Base-by-base conservation (phyloP, 2,888 invertebrate genomes). In the Conistra vaccinii region DNA sequence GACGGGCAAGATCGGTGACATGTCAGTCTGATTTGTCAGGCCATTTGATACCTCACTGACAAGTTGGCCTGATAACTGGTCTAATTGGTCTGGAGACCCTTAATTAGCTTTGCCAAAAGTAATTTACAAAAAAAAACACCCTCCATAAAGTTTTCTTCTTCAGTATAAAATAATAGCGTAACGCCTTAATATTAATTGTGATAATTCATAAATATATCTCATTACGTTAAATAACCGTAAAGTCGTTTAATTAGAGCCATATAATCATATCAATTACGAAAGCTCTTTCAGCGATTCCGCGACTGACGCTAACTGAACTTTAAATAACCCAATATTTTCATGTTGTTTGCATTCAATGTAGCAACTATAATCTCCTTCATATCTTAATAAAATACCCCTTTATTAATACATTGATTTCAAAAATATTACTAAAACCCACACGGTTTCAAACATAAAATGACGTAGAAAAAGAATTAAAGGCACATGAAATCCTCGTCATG, bases 401-500 rank as follows among this genome's bases (percentile, higher is more conserved):
- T 23, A 57, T 0, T 42, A 73, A 73, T 3, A 29, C 3, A 61
- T 45, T 32, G 14, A 51, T 68, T 74, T 65, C 23, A 60, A 57
- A 68, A 32, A 74, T 55, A 17, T 70, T 69, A 55, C 53, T 42
- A 9, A 55, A 32, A 29, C 9, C 17, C 0, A 77, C 14, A 39
- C 14, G 5, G 72, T 67, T 69, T 9, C 60, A 63, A 70, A 73
- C 23, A 73, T 70, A 35, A 60, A 70, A 68, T 73, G 51, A 69
- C 72, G 42, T 76, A 70, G 60, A 70, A 81, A 84, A 69, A 67
- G 35, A 78, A 72, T 72, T 61, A 57, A 35, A 39, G 51, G 7
- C 45, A 53, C 65, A 69, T 26, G 57, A 80, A 74, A 82, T 80
- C 51, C 69, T 42, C 29, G 60, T 42, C 73, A 66, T 61, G 29